phyloP scores from a whole-genome alignment of 2,888 invertebrate species.

The Nomada goodeniana region DNA sequence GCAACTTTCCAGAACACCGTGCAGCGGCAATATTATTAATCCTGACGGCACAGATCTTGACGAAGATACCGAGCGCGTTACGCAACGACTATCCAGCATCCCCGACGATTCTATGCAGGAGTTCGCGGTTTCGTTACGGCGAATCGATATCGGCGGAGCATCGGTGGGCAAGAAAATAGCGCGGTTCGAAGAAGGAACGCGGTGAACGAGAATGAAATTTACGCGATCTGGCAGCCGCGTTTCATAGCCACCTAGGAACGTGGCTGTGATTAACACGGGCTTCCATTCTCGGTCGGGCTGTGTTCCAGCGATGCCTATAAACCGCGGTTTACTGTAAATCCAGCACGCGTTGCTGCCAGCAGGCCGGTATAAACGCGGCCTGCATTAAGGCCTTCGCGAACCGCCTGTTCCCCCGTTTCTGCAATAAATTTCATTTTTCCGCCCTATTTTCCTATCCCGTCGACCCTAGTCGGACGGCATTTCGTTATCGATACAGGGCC shows the following conservation, averaged over 20 bases:
- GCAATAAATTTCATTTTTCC: conserved; percentile 58
- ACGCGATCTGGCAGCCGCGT: conserved; percentile 51
- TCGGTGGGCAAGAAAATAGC: conserved; percentile 18
- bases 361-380: conserved; percentile 56
- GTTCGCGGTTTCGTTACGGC: background rate
- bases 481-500: conserved; percentile 31
- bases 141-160: conserved; percentile 1
- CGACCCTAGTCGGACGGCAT: conserved; percentile 4
- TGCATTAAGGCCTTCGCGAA: conserved; percentile 58
- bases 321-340: conserved; percentile 70
- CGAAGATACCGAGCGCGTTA: background rate
- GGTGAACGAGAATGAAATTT: conserved; percentile 53
- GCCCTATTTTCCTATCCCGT: conserved; percentile 21
- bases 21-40: background rate
- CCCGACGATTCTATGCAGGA: background rate
- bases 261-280: conserved; percentile 59
- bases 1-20: background rate
- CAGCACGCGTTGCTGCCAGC: conserved; percentile 64
- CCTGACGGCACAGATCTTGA: background rate
- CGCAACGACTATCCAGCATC: background rate
- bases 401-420: conserved; percentile 37
- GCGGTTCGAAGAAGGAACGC: conserved; percentile 13
- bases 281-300: conserved; percentile 61
- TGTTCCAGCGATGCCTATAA: conserved; percentile 67
- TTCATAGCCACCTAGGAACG: conserved; percentile 53